Base-by-base conservation (phyloP, 2,888 invertebrate species). In the Mactromeris polynyma region DNA sequence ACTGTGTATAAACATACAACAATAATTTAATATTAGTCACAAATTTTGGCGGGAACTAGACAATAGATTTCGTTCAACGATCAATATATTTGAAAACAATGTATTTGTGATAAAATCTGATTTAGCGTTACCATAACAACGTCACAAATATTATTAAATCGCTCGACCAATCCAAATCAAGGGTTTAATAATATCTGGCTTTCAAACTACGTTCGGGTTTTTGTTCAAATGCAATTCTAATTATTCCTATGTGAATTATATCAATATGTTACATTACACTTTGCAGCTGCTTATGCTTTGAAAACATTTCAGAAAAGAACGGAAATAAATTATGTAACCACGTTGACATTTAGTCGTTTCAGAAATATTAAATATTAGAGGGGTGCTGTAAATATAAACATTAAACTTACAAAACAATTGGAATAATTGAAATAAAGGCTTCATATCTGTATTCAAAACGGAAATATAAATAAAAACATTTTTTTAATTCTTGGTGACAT, bases 21-120 rank as follows among this genome's bases (percentile, higher is more conserved):
- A 73, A 69, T 46, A 73, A 83, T 81, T 86, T 69, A 42, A 69
- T 77, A 79, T 86, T 84, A 84, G 87, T 87, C 87, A 81, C 51
- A 69, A 40, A 83, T 81, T 81, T 84, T 88, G 84, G 87, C 84
- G 84, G 87, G 87, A 84, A 88, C 84, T 21, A 21, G 36, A 73
- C 73, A 73, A 73, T 73, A 73, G 73, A 2, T 73, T 73, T 33
- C 17, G 14, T 9, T 26, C 33, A 0, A 17, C 33, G 73, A 73
- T 73, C 73, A 73, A 73, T 73, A 73, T 73, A 73, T 73, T 58
- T 14, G 73, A 73, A 73, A 73, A 73, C 73, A 73, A 73, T 73
- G 73, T 36, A 33, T 36, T 73, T 73, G 31, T 11, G 73, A 73
- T 73, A 73, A 31, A 73, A 73, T 36, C 33, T 73, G 73, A 73